Percentiles rank a stretch among this genome's conserved stretches.
phyloP scores from a whole-genome alignment of 1,140 invertebrate genomes.

The Hermetia illucens region DNA sequence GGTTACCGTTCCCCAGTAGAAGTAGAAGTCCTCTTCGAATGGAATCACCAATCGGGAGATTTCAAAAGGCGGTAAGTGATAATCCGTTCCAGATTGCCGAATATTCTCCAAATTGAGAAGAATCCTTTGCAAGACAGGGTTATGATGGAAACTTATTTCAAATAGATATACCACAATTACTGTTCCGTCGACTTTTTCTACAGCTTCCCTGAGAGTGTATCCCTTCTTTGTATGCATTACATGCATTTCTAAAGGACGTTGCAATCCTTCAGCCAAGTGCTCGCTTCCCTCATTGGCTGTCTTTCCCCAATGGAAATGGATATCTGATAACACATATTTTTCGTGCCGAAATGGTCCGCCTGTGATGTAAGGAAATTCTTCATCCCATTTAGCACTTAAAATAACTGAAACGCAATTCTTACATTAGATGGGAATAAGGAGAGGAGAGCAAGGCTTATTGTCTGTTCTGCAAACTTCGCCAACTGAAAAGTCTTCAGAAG shows the following conservation, averaged over 20 bases:
- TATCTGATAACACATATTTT: slow-evolving; percentile 32
- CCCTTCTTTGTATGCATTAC: too few species aligned
- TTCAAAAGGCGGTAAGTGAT: not conserved
- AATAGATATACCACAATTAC: too few species aligned
- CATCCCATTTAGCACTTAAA: slow-evolving; percentile 3
- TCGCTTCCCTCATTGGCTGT: slow-evolving; percentile 37
- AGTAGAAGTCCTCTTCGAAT: not conserved
- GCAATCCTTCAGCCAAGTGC: slow-evolving; percentile 36
- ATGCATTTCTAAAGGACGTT: too few species aligned
- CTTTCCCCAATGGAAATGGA: slow-evolving; percentile 44
- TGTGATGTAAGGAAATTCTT: slow-evolving; percentile 3
- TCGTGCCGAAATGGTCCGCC: slow-evolving; percentile 29
- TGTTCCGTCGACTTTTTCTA: too few species aligned
- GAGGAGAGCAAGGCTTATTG: too few species aligned
- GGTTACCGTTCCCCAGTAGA: not conserved
- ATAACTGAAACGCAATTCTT: too few species aligned
- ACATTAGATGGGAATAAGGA: too few species aligned
- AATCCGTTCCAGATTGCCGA: not conserved
- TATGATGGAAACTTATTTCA: too few species aligned
- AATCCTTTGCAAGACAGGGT: not conserved
- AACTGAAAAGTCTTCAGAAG: too few species aligned
- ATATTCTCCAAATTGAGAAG: not conserved
- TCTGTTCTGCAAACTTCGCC: too few species aligned
- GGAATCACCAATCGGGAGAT: not conserved
- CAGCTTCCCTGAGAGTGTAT: too few species aligned